Percentiles rank a stretch among this genome's conserved stretches.
phyloP scores from a whole-genome alignment of 2,113 vertebrate genomes.

The Dendropsophus ebraccatus region DNA sequence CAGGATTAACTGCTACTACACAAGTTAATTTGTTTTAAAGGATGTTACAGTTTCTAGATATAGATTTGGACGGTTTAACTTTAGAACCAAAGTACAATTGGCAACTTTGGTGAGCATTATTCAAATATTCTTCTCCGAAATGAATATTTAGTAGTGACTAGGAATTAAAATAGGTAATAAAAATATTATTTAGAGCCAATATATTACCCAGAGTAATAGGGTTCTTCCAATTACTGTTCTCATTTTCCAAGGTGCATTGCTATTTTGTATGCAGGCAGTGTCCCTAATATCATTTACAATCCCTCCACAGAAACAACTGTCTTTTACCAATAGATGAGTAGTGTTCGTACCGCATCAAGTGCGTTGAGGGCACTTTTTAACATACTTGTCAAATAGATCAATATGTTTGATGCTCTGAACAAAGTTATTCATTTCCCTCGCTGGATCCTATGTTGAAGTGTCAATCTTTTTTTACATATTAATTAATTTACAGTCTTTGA shows the following conservation, averaged over 20 bases:
- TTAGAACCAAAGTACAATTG: slow-evolving; percentile 60
- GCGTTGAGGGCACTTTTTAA: slow-evolving; percentile 12
- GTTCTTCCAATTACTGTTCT: slow-evolving; percentile 18
- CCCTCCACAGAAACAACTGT: neutral
- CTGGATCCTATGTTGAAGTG: neutral
- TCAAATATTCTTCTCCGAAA: slow-evolving; percentile 61
- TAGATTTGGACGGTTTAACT: slow-evolving; percentile 68
- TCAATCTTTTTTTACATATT: slow-evolving; percentile 3
- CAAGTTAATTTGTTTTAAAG: slow-evolving; percentile 75
- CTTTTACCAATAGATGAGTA: neutral
- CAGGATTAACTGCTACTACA: slow-evolving; percentile 73
- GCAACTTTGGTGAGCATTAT: slow-evolving; percentile 61
- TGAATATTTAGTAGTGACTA: slow-evolving; percentile 62
- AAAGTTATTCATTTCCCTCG: neutral
- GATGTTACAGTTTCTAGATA: slow-evolving; percentile 69
- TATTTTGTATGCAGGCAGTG: neutral
- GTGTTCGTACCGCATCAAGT: neutral
- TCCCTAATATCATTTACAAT: slow-evolving; percentile 3
- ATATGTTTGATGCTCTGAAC: neutral
- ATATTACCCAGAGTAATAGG: slow-evolving; percentile 5
- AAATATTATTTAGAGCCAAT: slow-evolving; percentile 13
- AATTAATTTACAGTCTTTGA: neutral
- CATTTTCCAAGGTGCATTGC: neutral
- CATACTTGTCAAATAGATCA: neutral
- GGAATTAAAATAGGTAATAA: slow-evolving; percentile 25